Conservation (phyloP, 2,113 vertebrate species). For the Pterocles gutturalis region DNA sequence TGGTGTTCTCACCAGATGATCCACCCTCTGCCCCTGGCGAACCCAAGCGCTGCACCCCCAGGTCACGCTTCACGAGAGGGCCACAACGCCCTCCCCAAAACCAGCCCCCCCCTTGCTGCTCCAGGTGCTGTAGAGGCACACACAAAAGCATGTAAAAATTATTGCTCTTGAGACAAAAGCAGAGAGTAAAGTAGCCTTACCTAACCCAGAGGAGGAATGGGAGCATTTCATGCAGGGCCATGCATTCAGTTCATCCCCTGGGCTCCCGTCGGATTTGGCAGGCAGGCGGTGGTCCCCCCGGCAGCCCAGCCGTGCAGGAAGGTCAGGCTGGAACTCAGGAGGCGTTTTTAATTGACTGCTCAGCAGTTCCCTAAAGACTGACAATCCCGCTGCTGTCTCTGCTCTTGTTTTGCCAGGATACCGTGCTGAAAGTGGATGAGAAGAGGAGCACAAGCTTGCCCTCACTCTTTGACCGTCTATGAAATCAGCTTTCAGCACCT, state of each 20-base stretch:
- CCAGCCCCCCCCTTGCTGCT: not conserved
- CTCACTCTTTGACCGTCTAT: slow-evolving; percentile 24
- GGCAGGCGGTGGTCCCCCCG: not conserved
- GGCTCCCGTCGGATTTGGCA: not conserved
- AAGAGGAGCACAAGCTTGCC: slow-evolving; percentile 25
- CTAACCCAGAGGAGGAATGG: not conserved
- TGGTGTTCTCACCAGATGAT: not conserved
- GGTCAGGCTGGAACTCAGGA: not conserved
- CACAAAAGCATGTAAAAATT: accelerated
- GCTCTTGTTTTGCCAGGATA: slow-evolving; percentile 40
- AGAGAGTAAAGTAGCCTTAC: not conserved
- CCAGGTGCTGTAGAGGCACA: not conserved
- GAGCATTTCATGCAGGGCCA: not conserved
- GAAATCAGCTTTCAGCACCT: slow-evolving; percentile 21
- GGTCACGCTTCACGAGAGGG: not conserved
- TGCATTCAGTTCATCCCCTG: not conserved
- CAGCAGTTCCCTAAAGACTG: not conserved
- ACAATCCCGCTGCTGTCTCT: not conserved
- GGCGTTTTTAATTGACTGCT: slow-evolving; percentile 29
- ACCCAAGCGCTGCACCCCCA: not conserved
- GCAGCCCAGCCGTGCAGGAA: not conserved
- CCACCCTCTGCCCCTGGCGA: not conserved
- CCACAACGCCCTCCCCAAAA: not conserved
- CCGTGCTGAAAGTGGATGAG: slow-evolving; percentile 42
- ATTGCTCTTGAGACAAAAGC: not conserved